Percentiles rank a stretch among this genome's conserved stretches.
Conservation (phyloP, 2,888 invertebrate genomes). For the Pseudococcus longispinus region DNA sequence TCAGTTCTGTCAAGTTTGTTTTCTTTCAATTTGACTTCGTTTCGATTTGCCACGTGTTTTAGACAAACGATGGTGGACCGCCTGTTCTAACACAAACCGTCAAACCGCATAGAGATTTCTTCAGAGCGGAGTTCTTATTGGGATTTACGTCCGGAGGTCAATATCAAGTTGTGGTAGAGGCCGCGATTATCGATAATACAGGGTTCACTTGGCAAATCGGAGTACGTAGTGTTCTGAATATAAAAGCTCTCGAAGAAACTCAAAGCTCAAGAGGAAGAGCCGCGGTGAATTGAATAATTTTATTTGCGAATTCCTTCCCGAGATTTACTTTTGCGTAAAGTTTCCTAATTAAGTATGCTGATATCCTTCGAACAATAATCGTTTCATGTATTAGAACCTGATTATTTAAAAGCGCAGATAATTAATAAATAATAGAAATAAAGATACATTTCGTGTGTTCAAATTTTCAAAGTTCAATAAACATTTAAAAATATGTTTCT, state of each 20-base stretch:
- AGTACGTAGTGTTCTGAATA: constrained; percentile 77
- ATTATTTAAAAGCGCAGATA: too few species aligned
- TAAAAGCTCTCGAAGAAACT: constrained; percentile 72
- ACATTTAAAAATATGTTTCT: too few species aligned
- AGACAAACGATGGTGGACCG: constrained; percentile 18
- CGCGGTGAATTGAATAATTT: background rate
- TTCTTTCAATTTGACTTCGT: background rate
- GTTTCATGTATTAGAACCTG: too few species aligned
- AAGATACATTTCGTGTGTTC: too few species aligned
- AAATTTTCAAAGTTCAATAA: too few species aligned
- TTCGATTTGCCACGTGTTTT: background rate
- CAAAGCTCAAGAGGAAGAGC: constrained; percentile 41
- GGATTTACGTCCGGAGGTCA: constrained; percentile 72
- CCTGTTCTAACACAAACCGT: constrained; percentile 76
- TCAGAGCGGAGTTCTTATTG: constrained; percentile 89
- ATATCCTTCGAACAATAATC: too few species aligned
- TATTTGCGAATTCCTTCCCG: too few species aligned
- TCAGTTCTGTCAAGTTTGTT: background rate
- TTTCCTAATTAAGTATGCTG: too few species aligned
- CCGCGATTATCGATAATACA: constrained; percentile 82
- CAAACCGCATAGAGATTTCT: constrained; percentile 90
- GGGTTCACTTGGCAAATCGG: constrained; percentile 91
- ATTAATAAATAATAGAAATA: too few species aligned
- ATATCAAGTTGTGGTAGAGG: constrained; percentile 81
- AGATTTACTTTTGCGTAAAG: too few species aligned